A percentile compares a stretch with the other conserved stretches of the same genome.
These are phyloP conservation scores for Neodiprion lecontei DNA, from an alignment of 1,140 invertebrate genomes.

Conservation along the genomic window DNA sequence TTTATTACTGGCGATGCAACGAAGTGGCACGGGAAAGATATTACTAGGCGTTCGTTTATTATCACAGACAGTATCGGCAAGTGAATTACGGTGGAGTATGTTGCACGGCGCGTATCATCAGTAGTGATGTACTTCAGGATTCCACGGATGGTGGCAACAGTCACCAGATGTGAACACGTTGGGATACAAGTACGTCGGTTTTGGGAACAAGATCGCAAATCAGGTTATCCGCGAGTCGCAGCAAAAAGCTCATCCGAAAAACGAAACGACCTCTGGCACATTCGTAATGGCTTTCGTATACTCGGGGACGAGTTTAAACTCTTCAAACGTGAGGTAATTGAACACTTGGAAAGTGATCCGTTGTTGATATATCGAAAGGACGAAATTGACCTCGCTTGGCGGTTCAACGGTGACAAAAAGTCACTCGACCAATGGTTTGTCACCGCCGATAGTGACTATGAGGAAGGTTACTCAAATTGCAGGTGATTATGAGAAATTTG, in stretches of 20 bases:
- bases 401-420: constrained; percentile 68
- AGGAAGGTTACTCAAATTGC: constrained; percentile 79
- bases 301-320: constrained; percentile 68
- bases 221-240: constrained; percentile 65
- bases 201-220: constrained; percentile 70
- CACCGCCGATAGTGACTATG: constrained; percentile 80
- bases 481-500: constrained; percentile 32
- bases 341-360: constrained; percentile 57
- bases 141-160: background rate
- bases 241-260: constrained; percentile 53
- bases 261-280: background rate
- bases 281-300: background rate
- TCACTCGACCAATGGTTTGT: constrained; percentile 77
- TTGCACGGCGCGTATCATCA: background rate
- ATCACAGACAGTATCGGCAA: too few relatives aligned
- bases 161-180: constrained; percentile 13
- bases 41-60: too few relatives aligned
- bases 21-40: too few relatives aligned
- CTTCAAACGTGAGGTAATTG: constrained; percentile 73
- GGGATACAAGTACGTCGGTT: constrained; percentile 46
- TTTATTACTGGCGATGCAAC: too few relatives aligned
- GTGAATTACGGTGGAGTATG: too few relatives aligned
- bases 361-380: constrained; percentile 52
- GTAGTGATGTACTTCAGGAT: background rate
- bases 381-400: constrained; percentile 74